Percentiles rank a stretch among this genome's conserved stretches.
Conservation (phyloP, 2,113 vertebrate species). For the Platycercus adscitus region DNA sequence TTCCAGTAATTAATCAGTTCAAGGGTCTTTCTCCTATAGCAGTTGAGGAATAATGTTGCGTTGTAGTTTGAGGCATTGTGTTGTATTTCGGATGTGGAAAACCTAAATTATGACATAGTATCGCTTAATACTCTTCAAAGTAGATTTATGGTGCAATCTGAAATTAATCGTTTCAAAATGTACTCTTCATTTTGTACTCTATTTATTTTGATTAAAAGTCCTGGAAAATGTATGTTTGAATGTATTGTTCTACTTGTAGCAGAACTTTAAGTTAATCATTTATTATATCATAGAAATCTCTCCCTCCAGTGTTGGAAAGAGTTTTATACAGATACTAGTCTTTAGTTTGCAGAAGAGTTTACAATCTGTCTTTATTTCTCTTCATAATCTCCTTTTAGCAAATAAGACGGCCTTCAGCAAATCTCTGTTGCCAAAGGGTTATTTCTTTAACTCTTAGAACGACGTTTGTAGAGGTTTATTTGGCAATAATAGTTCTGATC, state of each 20-base stretch:
- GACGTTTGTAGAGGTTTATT: background rate
- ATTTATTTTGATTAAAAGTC: slow-evolving; percentile 78
- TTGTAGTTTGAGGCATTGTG: slow-evolving; percentile 60
- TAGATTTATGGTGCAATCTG: slow-evolving; percentile 77
- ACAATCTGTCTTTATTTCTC: slow-evolving; percentile 45
- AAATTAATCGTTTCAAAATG: slow-evolving; percentile 66
- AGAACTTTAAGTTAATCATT: slow-evolving; percentile 74
- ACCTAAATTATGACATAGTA: slow-evolving; percentile 52
- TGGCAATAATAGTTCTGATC: slow-evolving; percentile 12
- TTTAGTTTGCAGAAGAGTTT: slow-evolving; percentile 72
- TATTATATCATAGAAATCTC: slow-evolving; percentile 65
- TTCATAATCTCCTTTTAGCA: slow-evolving; percentile 50
- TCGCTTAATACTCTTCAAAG: slow-evolving; percentile 61
- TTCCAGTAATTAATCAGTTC: slow-evolving; percentile 2
- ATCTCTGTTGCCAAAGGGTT: slow-evolving; percentile 61
- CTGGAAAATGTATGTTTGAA: slow-evolving; percentile 75
- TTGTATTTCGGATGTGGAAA: slow-evolving; percentile 58
- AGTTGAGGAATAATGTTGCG: slow-evolving; percentile 28
- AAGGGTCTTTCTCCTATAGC: slow-evolving; percentile 57
- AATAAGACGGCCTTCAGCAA: slow-evolving; percentile 30
- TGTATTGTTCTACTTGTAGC: slow-evolving; percentile 79
- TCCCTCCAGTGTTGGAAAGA: slow-evolving; percentile 60
- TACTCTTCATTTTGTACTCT: slow-evolving; percentile 76
- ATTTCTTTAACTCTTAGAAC: slow-evolving; percentile 10
- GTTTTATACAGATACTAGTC: slow-evolving; percentile 70